phyloP scores from a whole-genome alignment of 2,797 vertebrate genomes.

The Knipowitschia caucasica region DNA sequence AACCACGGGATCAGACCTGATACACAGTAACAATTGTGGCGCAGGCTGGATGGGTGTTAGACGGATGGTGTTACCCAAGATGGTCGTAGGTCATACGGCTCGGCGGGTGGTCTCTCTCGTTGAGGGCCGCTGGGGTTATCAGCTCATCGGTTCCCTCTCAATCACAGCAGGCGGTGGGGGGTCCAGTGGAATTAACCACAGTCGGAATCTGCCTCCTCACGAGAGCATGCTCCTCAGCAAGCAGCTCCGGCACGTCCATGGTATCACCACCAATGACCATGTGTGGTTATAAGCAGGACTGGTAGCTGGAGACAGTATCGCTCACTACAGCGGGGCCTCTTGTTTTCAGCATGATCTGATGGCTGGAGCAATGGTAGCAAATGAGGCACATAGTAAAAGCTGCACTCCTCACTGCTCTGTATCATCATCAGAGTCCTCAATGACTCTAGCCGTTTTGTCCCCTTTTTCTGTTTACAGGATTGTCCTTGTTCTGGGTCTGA shows the following conservation, averaged over 20 bases:
- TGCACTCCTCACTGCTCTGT: too few relatives aligned
- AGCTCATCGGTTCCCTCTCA: background rate
- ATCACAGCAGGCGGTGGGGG: background rate
- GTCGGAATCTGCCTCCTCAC: too few relatives aligned
- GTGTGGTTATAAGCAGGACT: background rate
- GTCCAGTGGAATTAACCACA: background rate
- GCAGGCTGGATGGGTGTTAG: constrained; percentile 1
- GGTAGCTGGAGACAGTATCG: too few relatives aligned
- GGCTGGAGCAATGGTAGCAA: too few relatives aligned
- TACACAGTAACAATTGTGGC: background rate
- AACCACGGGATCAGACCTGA: background rate
- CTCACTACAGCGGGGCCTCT: too few relatives aligned
- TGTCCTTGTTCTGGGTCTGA: background rate
- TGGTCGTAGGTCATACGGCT: background rate
- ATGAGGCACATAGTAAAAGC: too few relatives aligned
- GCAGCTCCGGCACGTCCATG: too few relatives aligned
- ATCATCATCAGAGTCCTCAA: too few relatives aligned
- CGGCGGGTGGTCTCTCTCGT: constrained; percentile 3
- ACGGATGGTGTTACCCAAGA: background rate
- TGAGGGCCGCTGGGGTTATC: background rate
- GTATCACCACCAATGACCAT: too few relatives aligned
- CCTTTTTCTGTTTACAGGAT: background rate
- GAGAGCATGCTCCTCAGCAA: too few relatives aligned
- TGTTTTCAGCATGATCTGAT: too few relatives aligned
- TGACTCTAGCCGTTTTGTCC: too few relatives aligned